A percentile compares a stretch with the other conserved stretches of the same genome.
These are phyloP conservation scores for Lepeophtheirus nordmannii DNA, from an alignment of 2,888 invertebrate genomes.

Conservation along the genomic window DNA sequence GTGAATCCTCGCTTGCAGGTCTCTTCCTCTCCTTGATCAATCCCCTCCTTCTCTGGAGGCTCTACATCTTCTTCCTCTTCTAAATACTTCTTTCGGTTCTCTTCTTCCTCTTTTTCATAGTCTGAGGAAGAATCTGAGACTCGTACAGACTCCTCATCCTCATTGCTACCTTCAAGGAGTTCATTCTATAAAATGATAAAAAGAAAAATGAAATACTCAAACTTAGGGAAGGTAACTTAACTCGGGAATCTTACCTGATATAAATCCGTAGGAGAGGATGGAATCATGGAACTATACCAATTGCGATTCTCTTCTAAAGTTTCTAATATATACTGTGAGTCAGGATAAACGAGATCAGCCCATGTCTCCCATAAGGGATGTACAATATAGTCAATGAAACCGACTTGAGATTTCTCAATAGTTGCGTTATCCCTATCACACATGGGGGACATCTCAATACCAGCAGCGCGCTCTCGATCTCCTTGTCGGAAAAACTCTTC, in stretches of 20 bases:
- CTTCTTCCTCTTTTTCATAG: too few species aligned
- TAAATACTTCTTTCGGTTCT: too few species aligned
- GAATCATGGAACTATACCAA: constrained; percentile 86
- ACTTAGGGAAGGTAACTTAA: neutral
- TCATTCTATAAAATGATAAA: neutral
- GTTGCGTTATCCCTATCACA: constrained; percentile 92
- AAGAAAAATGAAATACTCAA: neutral
- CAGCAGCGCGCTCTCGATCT: constrained; percentile 79
- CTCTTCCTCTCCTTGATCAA: too few species aligned
- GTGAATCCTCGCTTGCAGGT: too few species aligned
- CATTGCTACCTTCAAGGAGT: constrained; percentile 19
- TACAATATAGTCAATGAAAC: constrained; percentile 98
- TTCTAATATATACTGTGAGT: constrained; percentile 94
- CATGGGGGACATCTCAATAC: constrained; percentile 96
- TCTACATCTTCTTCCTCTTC: too few species aligned
- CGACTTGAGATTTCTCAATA: constrained; percentile 95
- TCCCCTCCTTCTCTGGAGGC: too few species aligned
- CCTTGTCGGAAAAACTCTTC: constrained; percentile 98
- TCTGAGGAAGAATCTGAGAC: too few species aligned
- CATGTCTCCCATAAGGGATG: constrained; percentile 99
- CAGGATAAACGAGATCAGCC: constrained; percentile 97
- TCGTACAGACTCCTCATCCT: constrained; percentile 11
- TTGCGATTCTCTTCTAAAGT: constrained; percentile 95
- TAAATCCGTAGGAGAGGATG: constrained; percentile 53
- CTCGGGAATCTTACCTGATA: neutral